Evolutionary conservation across 2,888 invertebrate genomes (phyloP), one percentile per base, ranked within the genome.

Genomic region (Muscina levida): DNA sequence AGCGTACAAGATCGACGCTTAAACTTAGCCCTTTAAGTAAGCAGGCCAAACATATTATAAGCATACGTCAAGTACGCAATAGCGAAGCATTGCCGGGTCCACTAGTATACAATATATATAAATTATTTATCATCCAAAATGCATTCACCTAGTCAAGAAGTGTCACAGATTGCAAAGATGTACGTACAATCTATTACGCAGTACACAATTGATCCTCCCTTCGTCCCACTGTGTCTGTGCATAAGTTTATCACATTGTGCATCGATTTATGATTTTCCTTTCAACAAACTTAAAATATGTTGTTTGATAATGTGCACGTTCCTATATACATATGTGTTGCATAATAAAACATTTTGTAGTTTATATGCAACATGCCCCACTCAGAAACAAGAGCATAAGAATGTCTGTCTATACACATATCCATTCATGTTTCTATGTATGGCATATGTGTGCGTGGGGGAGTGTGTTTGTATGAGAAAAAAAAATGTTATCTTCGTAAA

Each of bases 291-390:
- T 31, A 22, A 59, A 39, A 59, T 59, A 59, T 59, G 59, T 59
- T 39, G 59, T 59, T 59, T 59, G 59, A 59, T 59, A 39, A 39
- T 59, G 39, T 59, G 39, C 37, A 59, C 59, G 39, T 31, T 5
- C 31, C n/a, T n/a, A 31, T 8, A 8, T 8, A 31, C 31, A 31
- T 59, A 59, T 59, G 59, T 59, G 59, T 59, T 39, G 59, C 19
- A 59, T 59, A 59, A 59, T 59, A 59, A 59, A 59, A 37, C 39
- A 59, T 59, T 59, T 59, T 39, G 59, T 59, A 59, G 37, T 59
- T 59, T 59, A 59, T 59, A 31, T 59, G 39, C 59, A 59, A 59
- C 59, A 59, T 59, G 39, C 59, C n/a, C 26, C 56, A 13, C 1
- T 26, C 44, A 2, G n/a, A 8, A 8, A 44, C 44, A 11, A 44